A percentile compares a stretch with the other conserved stretches of the same genome.
Conservation (phyloP, 2,113 vertebrate genomes). For the Ochotona curzoniae region DNA sequence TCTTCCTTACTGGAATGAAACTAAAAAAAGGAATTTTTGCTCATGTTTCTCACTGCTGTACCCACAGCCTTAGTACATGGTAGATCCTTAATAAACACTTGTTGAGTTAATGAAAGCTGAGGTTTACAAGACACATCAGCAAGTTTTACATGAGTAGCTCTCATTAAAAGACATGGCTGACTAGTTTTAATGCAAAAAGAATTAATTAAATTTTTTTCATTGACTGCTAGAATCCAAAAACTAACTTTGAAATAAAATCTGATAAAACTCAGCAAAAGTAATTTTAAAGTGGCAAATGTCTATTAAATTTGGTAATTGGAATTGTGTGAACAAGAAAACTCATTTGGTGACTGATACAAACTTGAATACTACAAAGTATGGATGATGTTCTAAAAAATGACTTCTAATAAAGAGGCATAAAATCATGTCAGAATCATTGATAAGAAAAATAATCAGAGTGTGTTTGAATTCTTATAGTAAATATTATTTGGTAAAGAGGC, state of each 20-base stretch:
- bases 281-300: slow-evolving; percentile 36
- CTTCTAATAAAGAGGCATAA: not conserved
- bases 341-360: not conserved
- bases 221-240: not conserved
- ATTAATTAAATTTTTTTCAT: slow-evolving; percentile 44
- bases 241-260: slow-evolving; percentile 52
- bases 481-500: not conserved
- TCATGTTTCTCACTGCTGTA: not conserved
- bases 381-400: not conserved
- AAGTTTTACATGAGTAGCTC: not conserved
- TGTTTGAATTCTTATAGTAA: not conserved
- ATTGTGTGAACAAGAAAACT: not conserved
- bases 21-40: not conserved
- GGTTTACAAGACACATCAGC: slow-evolving; percentile 1
- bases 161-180: slow-evolving; percentile 16
- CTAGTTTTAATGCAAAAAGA: slow-evolving; percentile 51
- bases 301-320: not conserved
- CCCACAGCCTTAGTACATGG: not conserved
- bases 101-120: not conserved
- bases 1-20: not conserved
- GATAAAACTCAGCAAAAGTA: slow-evolving; percentile 22
- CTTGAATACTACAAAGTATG: not conserved
- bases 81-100: not conserved
- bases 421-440: not conserved
- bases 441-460: not conserved